A percentile compares a stretch with the other conserved stretches of the same genome.
Evolutionary conservation across 2,113 vertebrate genomes (phyloP).

Genomic region (Vulpes lagopus): DNA sequence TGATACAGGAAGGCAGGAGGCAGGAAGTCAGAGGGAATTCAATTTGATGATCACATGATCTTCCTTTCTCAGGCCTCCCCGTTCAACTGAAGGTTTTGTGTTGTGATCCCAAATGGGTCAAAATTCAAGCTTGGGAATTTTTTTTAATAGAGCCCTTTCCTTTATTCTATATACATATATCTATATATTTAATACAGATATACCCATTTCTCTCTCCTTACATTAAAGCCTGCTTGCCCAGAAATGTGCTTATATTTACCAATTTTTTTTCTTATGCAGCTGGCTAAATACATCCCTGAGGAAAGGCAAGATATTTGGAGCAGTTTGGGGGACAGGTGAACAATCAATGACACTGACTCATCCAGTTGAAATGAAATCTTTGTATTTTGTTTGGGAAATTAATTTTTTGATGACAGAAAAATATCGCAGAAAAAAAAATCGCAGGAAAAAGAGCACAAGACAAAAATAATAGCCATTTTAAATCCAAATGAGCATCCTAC

Average conservation of each 20-base stretch:
- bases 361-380: constrained; percentile 11
- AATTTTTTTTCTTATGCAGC: neutral
- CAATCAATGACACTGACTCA: neutral
- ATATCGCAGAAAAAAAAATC: neutral
- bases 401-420: constrained; percentile 44
- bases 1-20: neutral
- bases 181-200: constrained; percentile 17
- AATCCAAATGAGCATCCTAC: constrained; percentile 49
- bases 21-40: neutral
- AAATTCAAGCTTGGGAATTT: constrained; percentile 12
- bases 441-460: neutral
- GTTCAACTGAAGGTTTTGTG: constrained; percentile 44
- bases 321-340: neutral
- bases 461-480: constrained; percentile 55
- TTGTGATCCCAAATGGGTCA: constrained; percentile 45
- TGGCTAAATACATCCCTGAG: neutral
- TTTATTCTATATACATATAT: neutral
- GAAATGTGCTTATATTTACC: neutral
- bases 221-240: constrained; percentile 36
- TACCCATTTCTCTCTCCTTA: constrained; percentile 50
- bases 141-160: constrained; percentile 23
- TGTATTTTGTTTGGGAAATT: constrained; percentile 30
- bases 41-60: neutral
- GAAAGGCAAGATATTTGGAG: neutral
- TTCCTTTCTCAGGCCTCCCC: constrained; percentile 48